Conservation (phyloP, 2,888 invertebrate genomes). For the Synanthedon vespiformis region DNA sequence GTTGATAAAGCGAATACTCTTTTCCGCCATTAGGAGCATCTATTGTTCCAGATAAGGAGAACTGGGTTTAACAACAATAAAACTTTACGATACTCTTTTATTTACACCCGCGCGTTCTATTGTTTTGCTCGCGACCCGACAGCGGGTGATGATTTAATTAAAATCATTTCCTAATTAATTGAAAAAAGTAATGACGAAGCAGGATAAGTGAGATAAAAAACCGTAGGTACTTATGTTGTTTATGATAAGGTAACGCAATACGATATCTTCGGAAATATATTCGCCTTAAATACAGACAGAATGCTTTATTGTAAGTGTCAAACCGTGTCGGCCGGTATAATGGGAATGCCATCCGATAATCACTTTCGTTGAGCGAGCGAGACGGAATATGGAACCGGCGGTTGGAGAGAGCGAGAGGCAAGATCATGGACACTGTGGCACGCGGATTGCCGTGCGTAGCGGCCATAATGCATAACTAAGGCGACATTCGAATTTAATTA, state of each 20-base stretch:
- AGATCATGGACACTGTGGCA: neutral
- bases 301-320: conserved; percentile 8
- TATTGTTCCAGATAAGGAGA: conserved; percentile 10
- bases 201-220: too few relatives aligned
- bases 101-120: conserved; percentile 2
- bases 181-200: too few relatives aligned
- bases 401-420: conserved; percentile 3
- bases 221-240: too few relatives aligned
- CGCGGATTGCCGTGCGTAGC: conserved; percentile 13
- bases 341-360: conserved; percentile 12
- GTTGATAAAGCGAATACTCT: neutral
- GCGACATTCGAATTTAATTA: conserved; percentile 12
- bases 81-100: conserved; percentile 14
- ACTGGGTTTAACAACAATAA: conserved; percentile 15
- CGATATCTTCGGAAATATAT: neutral
- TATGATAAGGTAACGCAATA: too few relatives aligned
- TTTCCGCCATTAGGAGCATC: neutral
- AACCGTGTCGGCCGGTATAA: conserved; percentile 4
- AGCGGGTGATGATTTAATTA: neutral
- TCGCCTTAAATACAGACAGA: conserved; percentile 2
- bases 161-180: neutral
- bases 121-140: conserved; percentile 3
- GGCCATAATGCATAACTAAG: conserved; percentile 13
- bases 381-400: conserved; percentile 1
- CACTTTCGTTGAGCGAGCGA: conserved; percentile 10